Base-by-base conservation (phyloP, 2,888 invertebrate genomes). In the Spodoptera picta region DNA sequence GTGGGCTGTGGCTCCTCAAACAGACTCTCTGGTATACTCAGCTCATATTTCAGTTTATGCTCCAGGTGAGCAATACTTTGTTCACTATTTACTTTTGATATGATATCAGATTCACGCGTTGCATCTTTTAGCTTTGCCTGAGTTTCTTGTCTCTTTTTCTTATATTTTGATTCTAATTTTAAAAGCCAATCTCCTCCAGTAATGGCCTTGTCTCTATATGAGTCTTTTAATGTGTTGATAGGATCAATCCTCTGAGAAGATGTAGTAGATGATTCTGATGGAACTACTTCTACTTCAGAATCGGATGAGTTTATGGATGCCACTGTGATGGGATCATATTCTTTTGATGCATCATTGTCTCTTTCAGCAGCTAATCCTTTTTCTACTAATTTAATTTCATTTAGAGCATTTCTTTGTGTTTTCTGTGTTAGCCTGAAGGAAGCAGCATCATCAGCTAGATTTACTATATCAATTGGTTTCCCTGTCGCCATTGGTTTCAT, bases 181-280 rank as follows among this genome's bases (percentile, higher is more conserved):
- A 87, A 70, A 7, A 96, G 83, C 96, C 96, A 96, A 65, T 95
- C 91, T 0, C 85, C 82, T 19, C 95, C 94, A 6, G 95, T 91
- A 10, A 95, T 84, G 0, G 93, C 91, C 23, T 90, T 92, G 27
- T 95, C 92, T 77, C 92, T 95, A n/a, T 95, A 90, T 4, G 95
- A 93, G 31, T 95, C 95, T 77, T 95, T 94, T 24, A 96, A 88
- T 36, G 96, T 93, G 82, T 96, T 97, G 12, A 95, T 87, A 4
- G 90, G 92, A 42, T 89, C 87, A 50, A 94, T 88, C 71, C 82
- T 88, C 9, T 85, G 77, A 0, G 93, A 92, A 0, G 94, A 94
- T 27, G 91, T 83, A 3, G 90, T 89, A 0, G 94, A 93, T 4
- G 92, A 83, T 60, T 92, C 94, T 1, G 94, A 94, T 5, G 90